Conservation (phyloP, 2,888 invertebrate species). For the Drosophila basisetae region DNA sequence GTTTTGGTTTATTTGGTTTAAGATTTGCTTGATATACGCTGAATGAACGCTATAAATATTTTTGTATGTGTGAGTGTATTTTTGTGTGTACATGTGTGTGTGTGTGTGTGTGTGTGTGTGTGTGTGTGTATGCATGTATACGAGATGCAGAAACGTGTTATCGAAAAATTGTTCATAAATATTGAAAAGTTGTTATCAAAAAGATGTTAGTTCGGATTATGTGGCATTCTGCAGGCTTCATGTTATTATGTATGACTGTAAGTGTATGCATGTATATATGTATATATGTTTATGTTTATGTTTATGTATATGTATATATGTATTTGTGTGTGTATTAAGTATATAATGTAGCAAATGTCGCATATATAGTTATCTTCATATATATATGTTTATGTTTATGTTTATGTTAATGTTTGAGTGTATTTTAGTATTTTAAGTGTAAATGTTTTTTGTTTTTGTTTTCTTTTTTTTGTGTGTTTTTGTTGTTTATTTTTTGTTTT, state of each 20-base stretch:
- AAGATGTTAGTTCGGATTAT: constrained; percentile 64
- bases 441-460: constrained; percentile 16
- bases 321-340: constrained; percentile 46
- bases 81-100: constrained; percentile 35
- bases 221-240: constrained; percentile 72
- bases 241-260: constrained; percentile 65
- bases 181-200: constrained; percentile 70
- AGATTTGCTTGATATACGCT: constrained; percentile 56
- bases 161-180: constrained; percentile 57
- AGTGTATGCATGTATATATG: constrained; percentile 43
- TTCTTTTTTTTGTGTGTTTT: constrained; percentile 2
- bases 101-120: constrained; percentile 3
- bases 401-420: constrained; percentile 47
- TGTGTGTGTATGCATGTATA: constrained; percentile 53
- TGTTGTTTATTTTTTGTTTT: constrained; percentile 35
- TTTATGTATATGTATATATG: constrained; percentile 21
- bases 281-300: constrained; percentile 27
- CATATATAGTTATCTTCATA: constrained; percentile 34
- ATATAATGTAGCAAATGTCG: constrained; percentile 41
- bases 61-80: constrained; percentile 26
- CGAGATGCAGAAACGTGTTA: constrained; percentile 75
- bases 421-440: constrained; percentile 54
- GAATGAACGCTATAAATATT: constrained; percentile 44
- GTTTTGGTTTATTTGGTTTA: constrained; percentile 58
- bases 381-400: constrained; percentile 41